Conservation (phyloP, 2,888 invertebrate species). For the Epinotia brunnichana region DNA sequence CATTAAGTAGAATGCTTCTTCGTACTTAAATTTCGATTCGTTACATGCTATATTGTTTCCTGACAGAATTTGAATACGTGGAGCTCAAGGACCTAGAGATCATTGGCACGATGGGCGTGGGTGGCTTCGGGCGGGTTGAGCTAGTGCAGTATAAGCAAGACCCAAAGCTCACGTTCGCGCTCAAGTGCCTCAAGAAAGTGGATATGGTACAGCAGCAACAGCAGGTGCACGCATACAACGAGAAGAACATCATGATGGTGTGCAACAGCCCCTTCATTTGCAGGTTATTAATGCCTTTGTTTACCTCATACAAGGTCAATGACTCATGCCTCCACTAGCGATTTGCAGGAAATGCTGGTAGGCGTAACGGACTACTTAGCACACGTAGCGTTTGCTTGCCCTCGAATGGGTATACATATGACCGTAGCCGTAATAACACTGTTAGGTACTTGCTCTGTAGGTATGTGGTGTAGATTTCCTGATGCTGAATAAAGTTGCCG, state of each 20-base stretch:
- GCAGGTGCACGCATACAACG: slow-evolving; percentile 94
- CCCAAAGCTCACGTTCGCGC: slow-evolving; percentile 86
- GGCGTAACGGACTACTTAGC: no score
- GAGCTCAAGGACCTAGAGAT: slow-evolving; percentile 90
- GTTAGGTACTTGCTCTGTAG: no score
- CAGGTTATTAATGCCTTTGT: slow-evolving; percentile 82
- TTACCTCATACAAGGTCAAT: no score
- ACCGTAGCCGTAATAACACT: no score
- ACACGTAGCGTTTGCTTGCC: no score
- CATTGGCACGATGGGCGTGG: slow-evolving; percentile 94
- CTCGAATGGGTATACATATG: no score
- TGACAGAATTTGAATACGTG: slow-evolving; percentile 86
- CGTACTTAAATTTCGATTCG: no score
- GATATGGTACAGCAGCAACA: slow-evolving; percentile 95
- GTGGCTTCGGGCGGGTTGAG: slow-evolving; percentile 96
- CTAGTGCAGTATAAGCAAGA: slow-evolving; percentile 86
- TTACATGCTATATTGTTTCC: slow-evolving; percentile 6
- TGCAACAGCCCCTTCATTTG: slow-evolving; percentile 92
- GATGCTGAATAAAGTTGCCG: no score
- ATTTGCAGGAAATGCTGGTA: no score
- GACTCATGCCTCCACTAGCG: no score
- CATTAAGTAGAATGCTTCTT: no score
- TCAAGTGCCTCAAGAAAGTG: slow-evolving; percentile 94
- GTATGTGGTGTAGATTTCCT: no score
- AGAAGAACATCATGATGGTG: slow-evolving; percentile 92